Evolutionary conservation across 2,797 vertebrate genomes (phyloP), one percentile per base, ranked within the genome.

Genomic region (Hemitrygon akajei): DNA sequence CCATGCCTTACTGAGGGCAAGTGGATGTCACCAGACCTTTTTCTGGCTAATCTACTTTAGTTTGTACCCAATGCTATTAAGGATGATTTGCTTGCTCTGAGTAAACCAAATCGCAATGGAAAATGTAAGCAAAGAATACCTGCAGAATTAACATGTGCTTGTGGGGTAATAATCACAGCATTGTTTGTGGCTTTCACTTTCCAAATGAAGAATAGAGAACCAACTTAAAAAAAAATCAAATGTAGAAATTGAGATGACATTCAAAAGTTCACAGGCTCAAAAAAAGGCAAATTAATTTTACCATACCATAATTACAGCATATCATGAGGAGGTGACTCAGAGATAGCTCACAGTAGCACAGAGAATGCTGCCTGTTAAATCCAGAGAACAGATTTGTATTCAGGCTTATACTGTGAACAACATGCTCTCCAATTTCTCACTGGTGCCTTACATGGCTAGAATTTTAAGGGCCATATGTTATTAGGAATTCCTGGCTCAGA

Each of bases 341-440:
- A 63, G 84, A 34, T 66, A 63, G n/a, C 84, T 63, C 14, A 37
- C n/a, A 69, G 86, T 89, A n/a, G 60, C 60, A 66, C n/a, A 37
- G n/a, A 16, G 16, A 89, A 89, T 34, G 60, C 86, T 89, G 86
- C 18, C 86, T 89, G 60, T 69, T 63, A 89, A 37, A 89, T 63
- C 86, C 7, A 66, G 60, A n/a, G 63, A 69, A 89, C 86, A 89
- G 86, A 66, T 89, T 89, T 69, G n/a, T 89, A 89, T 89, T 89
- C n/a, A 69, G 63, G 86, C 60, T 89, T 69, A 69, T 20, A 69
- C 86, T 34, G 60, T 89, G 86, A 89, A 69, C 86, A 66, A 89
- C 86, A 89, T 34, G n/a, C n/a, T 89, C 86, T 69, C 86, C 86
- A 89, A 89, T 89, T 89, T 63, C 86, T 60, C 86, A 89, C 60